phyloP scores from a whole-genome alignment of 2,888 invertebrate species.

The Altica lythri region DNA sequence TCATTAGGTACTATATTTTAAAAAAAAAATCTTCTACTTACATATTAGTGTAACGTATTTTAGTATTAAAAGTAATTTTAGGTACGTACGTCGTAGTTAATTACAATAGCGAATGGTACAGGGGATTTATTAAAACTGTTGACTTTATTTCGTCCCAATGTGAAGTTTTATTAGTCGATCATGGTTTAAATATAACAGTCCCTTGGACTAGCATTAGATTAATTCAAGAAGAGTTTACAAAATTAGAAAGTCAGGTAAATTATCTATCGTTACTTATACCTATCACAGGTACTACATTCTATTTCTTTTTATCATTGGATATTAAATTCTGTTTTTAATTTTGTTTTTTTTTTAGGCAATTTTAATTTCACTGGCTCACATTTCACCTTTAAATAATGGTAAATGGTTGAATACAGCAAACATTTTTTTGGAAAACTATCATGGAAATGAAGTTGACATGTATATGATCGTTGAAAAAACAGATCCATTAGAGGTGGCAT shows the following conservation, averaged over 20 bases:
- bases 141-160: slow-evolving; percentile 57
- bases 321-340: not conserved
- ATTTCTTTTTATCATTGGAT: too few relatives aligned
- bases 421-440: slow-evolving; percentile 52
- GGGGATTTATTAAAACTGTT: slow-evolving; percentile 62
- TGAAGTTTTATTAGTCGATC: slow-evolving; percentile 67
- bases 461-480: slow-evolving; percentile 54
- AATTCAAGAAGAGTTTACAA: slow-evolving; percentile 53
- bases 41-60: too few relatives aligned
- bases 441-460: slow-evolving; percentile 49
- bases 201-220: slow-evolving; percentile 60
- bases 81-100: slow-evolving; percentile 63
- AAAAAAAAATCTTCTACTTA: slow-evolving; percentile 15
- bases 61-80: too few relatives aligned
- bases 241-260: slow-evolving; percentile 48
- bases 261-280: too few relatives aligned
- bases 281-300: too few relatives aligned
- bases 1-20: not conserved
- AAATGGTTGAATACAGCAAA: slow-evolving; percentile 54
- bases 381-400: slow-evolving; percentile 55
- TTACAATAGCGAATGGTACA: slow-evolving; percentile 61
- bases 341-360: slow-evolving; percentile 50
- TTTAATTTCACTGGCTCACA: slow-evolving; percentile 55
- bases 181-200: slow-evolving; percentile 61
- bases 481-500: slow-evolving; percentile 51